Conservation (phyloP, 1,140 invertebrate genomes). For the Vollenhovia emeryi region DNA sequence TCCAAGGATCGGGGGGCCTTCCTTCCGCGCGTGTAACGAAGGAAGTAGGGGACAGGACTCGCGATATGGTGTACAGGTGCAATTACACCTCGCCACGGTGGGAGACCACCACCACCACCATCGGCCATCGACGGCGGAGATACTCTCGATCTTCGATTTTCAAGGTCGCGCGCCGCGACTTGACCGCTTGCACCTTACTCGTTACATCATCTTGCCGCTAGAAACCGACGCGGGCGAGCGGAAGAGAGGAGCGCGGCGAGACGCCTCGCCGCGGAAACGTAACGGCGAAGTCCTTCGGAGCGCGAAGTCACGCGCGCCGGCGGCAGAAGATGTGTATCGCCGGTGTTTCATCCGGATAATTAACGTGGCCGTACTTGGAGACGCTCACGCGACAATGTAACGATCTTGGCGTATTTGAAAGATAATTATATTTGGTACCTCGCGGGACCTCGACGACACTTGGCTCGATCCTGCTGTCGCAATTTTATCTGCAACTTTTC, state of each 20-base stretch:
- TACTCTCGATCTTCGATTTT: conserved; percentile 76
- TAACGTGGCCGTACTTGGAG: background rate
- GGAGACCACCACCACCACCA: conserved; percentile 41
- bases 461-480: background rate
- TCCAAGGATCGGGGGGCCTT: conserved; percentile 81
- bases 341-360: background rate
- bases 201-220: conserved; percentile 33
- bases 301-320: background rate
- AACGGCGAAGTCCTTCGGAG: conserved; percentile 27
- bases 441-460: background rate
- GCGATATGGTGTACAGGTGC: conserved; percentile 32
- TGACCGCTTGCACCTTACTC: conserved; percentile 35
- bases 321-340: background rate
- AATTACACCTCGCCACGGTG: conserved; percentile 30
- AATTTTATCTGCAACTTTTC: conserved; percentile 2
- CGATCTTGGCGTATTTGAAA: background rate
- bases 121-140: background rate
- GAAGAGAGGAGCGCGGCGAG: background rate
- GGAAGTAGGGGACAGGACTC: conserved; percentile 68
- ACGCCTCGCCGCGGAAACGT: conserved; percentile 14
- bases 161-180: conserved; percentile 64
- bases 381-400: background rate
- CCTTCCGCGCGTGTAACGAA: conserved; percentile 65
- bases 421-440: background rate
- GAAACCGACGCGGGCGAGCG: background rate